Conservation (phyloP, 2,888 invertebrate genomes). For the Cephalotes varians region DNA sequence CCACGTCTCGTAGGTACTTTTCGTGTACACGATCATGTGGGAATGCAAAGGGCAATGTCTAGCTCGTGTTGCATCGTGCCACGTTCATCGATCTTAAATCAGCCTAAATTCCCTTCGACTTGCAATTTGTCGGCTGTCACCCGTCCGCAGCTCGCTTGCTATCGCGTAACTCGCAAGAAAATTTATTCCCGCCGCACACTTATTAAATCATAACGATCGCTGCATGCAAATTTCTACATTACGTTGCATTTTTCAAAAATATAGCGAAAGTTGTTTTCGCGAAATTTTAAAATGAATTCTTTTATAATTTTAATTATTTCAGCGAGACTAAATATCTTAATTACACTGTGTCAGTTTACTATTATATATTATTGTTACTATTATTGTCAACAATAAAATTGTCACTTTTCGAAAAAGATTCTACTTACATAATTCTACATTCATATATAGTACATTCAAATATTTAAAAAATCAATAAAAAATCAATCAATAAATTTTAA, state of each 20-base stretch:
- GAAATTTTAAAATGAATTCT: background rate
- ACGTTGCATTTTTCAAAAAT: background rate
- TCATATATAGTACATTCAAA: background rate
- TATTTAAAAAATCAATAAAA: background rate
- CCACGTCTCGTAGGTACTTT: slow-evolving; percentile 74
- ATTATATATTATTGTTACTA: background rate
- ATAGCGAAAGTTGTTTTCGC: background rate
- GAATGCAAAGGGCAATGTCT: slow-evolving; percentile 56
- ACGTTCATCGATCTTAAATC: background rate
- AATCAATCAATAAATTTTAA: background rate
- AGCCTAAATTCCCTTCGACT: slow-evolving; percentile 51
- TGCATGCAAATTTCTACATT: background rate
- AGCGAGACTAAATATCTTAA: background rate
- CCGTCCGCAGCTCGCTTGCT: background rate
- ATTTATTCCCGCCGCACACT: background rate
- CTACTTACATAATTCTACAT: background rate
- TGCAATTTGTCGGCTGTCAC: slow-evolving; percentile 45
- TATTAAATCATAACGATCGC: background rate
- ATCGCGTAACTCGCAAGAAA: background rate
- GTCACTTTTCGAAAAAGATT: background rate
- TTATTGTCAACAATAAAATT: background rate
- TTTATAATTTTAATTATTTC: background rate
- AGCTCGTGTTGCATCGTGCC: slow-evolving; percentile 27
- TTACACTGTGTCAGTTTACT: background rate
- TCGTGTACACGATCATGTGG: slow-evolving; percentile 49